These are phyloP conservation scores for Solea senegalensis DNA, from an alignment of 2,113 vertebrate genomes.

Conservation along the genomic window DNA sequence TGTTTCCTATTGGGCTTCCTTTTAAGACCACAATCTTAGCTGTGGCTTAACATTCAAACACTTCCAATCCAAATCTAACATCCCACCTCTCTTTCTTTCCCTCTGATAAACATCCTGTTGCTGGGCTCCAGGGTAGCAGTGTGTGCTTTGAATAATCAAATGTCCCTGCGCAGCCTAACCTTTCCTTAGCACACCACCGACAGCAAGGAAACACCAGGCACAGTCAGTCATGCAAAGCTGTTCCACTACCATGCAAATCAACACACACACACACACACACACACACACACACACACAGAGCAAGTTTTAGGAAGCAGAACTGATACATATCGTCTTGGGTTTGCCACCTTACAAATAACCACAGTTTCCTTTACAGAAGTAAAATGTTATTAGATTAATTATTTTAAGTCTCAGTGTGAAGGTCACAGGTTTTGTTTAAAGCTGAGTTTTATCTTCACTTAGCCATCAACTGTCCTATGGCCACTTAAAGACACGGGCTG, in stretches of 20 bases:
- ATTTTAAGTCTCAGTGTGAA: neutral
- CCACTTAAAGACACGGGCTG: slow-evolving; percentile 5
- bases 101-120: slow-evolving; percentile 12
- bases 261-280: neutral
- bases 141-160: slow-evolving; percentile 73
- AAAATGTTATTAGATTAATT: slow-evolving; percentile 3
- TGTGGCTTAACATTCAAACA: neutral
- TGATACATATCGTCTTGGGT: slow-evolving; percentile 16
- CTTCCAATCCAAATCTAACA: slow-evolving; percentile 7
- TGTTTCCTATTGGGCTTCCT: neutral
- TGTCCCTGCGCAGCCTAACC: slow-evolving; percentile 19
- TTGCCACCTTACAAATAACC: slow-evolving; percentile 27
- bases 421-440: neutral
- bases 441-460: slow-evolving; percentile 12
- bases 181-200: slow-evolving; percentile 8
- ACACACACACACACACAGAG: neutral
- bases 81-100: neutral
- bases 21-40: slow-evolving; percentile 17
- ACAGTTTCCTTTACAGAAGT: slow-evolving; percentile 17
- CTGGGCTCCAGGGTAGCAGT: neutral
- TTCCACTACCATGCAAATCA: slow-evolving; percentile 71
- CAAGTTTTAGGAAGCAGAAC: slow-evolving; percentile 17
- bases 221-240: slow-evolving; percentile 67
- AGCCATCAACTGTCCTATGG: slow-evolving; percentile 11
- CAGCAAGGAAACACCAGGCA: slow-evolving; percentile 53